A percentile compares a stretch with the other conserved stretches of the same genome.
phyloP scores from a whole-genome alignment of 2,113 vertebrate genomes.

The Zootoca vivipara region DNA sequence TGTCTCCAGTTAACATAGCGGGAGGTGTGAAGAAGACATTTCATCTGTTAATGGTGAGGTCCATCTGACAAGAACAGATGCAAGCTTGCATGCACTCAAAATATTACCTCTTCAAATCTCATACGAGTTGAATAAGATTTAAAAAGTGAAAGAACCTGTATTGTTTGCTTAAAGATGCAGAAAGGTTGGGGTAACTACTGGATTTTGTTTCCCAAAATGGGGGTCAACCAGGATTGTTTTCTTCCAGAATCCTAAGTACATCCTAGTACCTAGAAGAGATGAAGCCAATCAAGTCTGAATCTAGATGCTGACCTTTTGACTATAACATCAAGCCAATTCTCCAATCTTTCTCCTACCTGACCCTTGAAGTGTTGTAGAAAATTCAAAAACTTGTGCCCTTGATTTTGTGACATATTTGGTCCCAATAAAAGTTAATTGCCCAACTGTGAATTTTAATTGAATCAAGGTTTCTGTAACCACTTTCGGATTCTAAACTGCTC shows the following conservation, averaged over 20 bases:
- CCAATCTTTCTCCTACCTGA: background rate
- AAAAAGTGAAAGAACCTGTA: background rate
- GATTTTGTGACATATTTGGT: background rate
- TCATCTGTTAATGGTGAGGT: background rate
- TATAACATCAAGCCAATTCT: background rate
- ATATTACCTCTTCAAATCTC: background rate
- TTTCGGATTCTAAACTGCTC: background rate
- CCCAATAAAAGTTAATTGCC: background rate
- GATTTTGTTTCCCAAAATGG: background rate
- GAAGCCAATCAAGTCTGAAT: background rate
- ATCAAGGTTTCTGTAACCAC: background rate
- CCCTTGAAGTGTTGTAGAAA: background rate
- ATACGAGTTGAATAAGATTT: background rate
- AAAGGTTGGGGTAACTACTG: background rate
- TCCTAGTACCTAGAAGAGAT: background rate
- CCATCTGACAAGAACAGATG: background rate
- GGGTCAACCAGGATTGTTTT: background rate
- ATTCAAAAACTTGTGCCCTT: background rate
- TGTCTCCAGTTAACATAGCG: constrained; percentile 8
- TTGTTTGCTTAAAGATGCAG: background rate
- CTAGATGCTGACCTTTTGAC: background rate
- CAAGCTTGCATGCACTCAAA: background rate
- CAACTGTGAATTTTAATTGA: background rate
- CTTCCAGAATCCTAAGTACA: background rate
- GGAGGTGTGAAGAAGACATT: background rate